Evolutionary conservation across 2,888 invertebrate species (phyloP), one percentile per base, ranked within the genome.

Genomic region (Protonemura montana): DNA sequence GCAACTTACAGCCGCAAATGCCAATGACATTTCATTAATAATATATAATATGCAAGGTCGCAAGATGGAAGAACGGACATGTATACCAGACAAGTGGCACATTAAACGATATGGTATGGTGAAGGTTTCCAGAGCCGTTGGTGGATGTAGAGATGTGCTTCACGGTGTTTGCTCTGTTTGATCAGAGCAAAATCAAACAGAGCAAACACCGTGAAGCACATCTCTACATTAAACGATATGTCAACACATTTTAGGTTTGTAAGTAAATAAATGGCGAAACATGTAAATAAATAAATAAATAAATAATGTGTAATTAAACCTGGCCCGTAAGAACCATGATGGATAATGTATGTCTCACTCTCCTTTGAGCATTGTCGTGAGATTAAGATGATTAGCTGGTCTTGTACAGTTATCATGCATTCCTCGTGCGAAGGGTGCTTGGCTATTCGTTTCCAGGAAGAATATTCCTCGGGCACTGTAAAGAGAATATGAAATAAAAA

Each of bases 381-480:
- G n/a, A n/a, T 59, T 59, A 2, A 59, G 21, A 59, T 21, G 13
- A 21, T 59, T 59, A 21, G 16, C 21, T 2, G 59, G 13, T 59
- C 21, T 59, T 21, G 59, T 59, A 21, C 59, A 59, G 21, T 59
- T 59, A 21, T 59, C 21, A 59, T 59, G 6, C 59, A 59, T 59
- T 29, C 81, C 81, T 13, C 81, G 29, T 6, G 86, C 89, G 85
- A 88, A 90, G 21, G 89, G 89, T 76, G 88, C 87, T 27, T 88
- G 87, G 0, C 89, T 84, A 76, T 89, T 89, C 27, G 90, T 90
- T 26, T 87, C 87, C 84, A 90, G 88, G 85, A 88, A 89, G 86
- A 88, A 90, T 29, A 87, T 88, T 0, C 90, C 90, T 41, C 86
- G 88, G 25, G 88, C 86, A 41, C 89, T 89, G 88, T 21, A 88